Evolutionary conservation across 2,797 vertebrate species (phyloP).

Genomic region (Crotalus adamanteus): DNA sequence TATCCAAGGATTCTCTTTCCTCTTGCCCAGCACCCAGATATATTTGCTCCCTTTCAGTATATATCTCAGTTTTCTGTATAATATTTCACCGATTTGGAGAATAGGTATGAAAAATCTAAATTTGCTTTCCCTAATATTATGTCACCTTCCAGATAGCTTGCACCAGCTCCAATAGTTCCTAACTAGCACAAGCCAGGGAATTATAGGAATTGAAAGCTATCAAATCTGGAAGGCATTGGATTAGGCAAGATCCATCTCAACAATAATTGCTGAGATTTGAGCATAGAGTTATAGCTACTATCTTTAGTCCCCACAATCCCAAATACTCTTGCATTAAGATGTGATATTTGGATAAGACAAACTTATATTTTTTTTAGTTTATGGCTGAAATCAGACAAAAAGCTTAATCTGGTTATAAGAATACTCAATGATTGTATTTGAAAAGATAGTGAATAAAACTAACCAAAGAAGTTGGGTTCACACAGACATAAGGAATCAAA

Average conservation of each 20-base stretch:
- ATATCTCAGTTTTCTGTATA: background rate
- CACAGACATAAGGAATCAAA: background rate
- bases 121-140: background rate
- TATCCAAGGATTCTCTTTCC: background rate
- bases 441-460: background rate
- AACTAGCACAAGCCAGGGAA: background rate
- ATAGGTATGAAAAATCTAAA: background rate
- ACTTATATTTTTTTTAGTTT: background rate
- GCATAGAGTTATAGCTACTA: background rate
- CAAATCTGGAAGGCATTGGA: background rate
- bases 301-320: background rate
- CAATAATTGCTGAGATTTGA: background rate
- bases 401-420: background rate
- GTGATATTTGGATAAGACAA: background rate
- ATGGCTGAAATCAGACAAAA: background rate
- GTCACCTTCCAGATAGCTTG: background rate
- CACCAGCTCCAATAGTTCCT: background rate
- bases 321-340: background rate
- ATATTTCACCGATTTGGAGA: background rate
- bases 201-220: background rate
- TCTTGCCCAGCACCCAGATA: background rate
- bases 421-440: background rate
- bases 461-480: background rate
- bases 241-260: background rate
- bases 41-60: background rate